These are phyloP conservation scores for Heliconius hermathena DNA, from an alignment of 1,140 invertebrate species.

Conservation along the genomic window DNA sequence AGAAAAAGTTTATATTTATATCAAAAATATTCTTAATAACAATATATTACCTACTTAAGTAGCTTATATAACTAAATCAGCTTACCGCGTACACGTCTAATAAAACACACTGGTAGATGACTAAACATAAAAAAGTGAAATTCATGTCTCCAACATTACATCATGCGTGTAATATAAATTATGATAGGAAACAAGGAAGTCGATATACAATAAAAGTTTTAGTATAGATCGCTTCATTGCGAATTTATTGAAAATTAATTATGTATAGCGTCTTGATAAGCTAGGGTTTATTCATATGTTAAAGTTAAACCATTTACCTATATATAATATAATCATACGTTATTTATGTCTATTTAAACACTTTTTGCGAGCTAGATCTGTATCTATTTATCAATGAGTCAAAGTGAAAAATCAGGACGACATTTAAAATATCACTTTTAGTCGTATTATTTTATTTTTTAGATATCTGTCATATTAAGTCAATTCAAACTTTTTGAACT, in stretches of 20 bases:
- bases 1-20: not conserved
- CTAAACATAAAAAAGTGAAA: constrained; percentile 60
- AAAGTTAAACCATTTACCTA: not conserved
- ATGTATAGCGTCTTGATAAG: not conserved
- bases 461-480: no score
- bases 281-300: not conserved
- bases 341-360: no score
- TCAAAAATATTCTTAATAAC: constrained; percentile 6
- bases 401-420: no score
- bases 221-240: constrained; percentile 50
- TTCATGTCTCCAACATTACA: constrained; percentile 55
- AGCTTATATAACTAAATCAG: constrained; percentile 1
- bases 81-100: constrained; percentile 56
- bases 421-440: no score
- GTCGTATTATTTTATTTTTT: not conserved
- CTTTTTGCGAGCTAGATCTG: no score
- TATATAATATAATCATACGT: no score
- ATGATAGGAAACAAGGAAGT: constrained; percentile 36
- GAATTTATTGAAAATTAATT: constrained; percentile 47
- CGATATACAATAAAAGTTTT: constrained; percentile 49
- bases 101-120: constrained; percentile 44
- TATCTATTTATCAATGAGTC: no score
- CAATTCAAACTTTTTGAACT: no score
- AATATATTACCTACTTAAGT: not conserved
- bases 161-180: constrained; percentile 43